Percentiles rank a stretch among this genome's conserved stretches.
phyloP scores from a whole-genome alignment of 2,797 vertebrate species.

The Pampus argenteus region DNA sequence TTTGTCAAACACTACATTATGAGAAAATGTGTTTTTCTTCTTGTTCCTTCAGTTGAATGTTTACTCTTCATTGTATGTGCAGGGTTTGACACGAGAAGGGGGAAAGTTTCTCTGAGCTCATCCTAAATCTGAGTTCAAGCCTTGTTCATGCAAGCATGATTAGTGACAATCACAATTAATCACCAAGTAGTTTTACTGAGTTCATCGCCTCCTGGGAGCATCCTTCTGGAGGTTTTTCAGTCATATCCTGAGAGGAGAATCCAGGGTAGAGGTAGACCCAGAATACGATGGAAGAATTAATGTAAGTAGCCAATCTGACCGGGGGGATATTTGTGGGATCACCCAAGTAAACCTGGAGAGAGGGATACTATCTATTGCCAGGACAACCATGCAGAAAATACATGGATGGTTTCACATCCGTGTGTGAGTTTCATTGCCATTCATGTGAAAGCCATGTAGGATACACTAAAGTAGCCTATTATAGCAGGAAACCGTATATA shows the following conservation, averaged over 20 bases:
- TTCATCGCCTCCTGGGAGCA: too few relatives aligned
- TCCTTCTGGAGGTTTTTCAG: too few relatives aligned
- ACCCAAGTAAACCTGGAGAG: not conserved
- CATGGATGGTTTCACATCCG: not conserved
- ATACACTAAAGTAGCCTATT: not conserved
- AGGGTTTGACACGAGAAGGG: not conserved
- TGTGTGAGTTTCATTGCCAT: not conserved
- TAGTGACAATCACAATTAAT: too few relatives aligned
- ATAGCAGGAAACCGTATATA: not conserved
- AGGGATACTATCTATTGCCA: not conserved
- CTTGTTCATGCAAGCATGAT: too few relatives aligned
- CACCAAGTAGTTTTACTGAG: too few relatives aligned
- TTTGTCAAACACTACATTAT: too few relatives aligned
- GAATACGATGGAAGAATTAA: not conserved
- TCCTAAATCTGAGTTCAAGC: too few relatives aligned
- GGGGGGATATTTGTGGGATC: not conserved
- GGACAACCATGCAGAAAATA: not conserved
- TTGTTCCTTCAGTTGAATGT: not conserved
- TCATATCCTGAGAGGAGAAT: not conserved
- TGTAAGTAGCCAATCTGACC: not conserved
- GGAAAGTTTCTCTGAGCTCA: too few relatives aligned
- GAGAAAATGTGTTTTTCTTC: not conserved
- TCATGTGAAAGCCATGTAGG: not conserved
- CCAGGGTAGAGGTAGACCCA: too few relatives aligned
- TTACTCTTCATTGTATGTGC: not conserved